Conservation (phyloP, 2,113 vertebrate species). For the Gymnarchus niloticus region DNA sequence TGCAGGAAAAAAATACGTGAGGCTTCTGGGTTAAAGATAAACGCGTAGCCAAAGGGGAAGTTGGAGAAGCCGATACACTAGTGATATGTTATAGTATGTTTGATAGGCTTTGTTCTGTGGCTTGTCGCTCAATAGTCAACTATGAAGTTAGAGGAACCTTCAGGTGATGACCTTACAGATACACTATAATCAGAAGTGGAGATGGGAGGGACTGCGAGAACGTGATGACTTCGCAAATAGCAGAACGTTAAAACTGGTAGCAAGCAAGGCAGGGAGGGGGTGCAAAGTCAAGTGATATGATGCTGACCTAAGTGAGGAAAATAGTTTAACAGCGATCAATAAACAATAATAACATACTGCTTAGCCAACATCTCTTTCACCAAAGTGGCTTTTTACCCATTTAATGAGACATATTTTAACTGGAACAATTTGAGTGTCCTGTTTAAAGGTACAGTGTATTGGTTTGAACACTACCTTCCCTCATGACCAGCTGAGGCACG, state of each 20-base stretch:
- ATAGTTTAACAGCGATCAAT: neutral
- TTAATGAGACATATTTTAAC: neutral
- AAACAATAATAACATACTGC: neutral
- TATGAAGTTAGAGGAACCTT: neutral
- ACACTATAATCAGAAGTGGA: neutral
- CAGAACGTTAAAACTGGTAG: neutral
- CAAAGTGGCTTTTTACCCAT: neutral
- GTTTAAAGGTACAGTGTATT: neutral
- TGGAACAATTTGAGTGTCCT: neutral
- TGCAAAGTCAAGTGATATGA: neutral
- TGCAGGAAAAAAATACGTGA: neutral
- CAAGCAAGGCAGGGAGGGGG: neutral
- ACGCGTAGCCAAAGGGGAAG: slow-evolving; percentile 8
- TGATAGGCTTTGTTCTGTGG: neutral
- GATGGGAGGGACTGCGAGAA: neutral
- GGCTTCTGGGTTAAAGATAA: neutral
- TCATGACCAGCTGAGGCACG: neutral
- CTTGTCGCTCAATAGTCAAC: neutral
- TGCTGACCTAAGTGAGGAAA: neutral
- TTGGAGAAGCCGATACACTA: neutral
- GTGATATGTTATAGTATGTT: neutral
- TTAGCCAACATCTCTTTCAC: neutral
- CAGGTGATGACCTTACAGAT: neutral
- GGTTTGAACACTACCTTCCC: neutral
- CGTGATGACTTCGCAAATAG: neutral